Conservation (phyloP, 2,888 invertebrate species). For the Ectemnius lituratus region DNA sequence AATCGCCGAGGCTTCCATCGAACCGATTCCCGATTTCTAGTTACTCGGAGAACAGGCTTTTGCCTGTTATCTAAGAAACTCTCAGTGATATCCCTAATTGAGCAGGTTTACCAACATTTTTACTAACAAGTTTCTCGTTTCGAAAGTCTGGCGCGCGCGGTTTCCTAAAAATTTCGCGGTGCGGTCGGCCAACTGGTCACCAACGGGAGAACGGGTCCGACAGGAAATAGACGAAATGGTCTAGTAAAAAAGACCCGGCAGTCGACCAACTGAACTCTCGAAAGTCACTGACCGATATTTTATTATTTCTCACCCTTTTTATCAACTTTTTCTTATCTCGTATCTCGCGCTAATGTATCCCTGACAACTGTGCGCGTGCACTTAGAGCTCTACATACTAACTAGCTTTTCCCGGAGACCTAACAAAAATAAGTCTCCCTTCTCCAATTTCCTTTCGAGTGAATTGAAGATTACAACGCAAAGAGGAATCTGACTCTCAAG, state of each 20-base stretch:
- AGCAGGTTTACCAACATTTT: not conserved
- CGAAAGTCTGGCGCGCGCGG: not conserved
- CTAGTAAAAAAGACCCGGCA: constrained; percentile 20
- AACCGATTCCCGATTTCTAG: not conserved
- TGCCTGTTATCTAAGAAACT: not conserved
- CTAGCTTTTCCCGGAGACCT: not conserved
- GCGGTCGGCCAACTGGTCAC: too few species aligned
- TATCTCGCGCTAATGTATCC: constrained; percentile 7
- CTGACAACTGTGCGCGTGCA: not conserved
- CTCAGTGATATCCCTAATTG: not conserved
- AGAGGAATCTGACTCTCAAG: not conserved
- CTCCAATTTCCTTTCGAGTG: not conserved
- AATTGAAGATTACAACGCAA: not conserved
- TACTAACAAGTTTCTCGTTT: not conserved
- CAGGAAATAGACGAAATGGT: constrained; percentile 36
- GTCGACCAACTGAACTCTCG: constrained; percentile 25
- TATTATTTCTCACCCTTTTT: constrained; percentile 26
- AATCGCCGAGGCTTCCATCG: not conserved
- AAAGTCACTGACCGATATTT: constrained; percentile 61
- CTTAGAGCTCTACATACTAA: constrained; percentile 2
- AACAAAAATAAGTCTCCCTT: not conserved
- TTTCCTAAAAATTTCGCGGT: not conserved
- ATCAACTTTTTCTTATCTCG: constrained; percentile 29
- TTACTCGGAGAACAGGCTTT: not conserved
- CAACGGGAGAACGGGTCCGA: not conserved